Conservation (phyloP, 2,888 invertebrate species). For the Dryomyza anilis region DNA sequence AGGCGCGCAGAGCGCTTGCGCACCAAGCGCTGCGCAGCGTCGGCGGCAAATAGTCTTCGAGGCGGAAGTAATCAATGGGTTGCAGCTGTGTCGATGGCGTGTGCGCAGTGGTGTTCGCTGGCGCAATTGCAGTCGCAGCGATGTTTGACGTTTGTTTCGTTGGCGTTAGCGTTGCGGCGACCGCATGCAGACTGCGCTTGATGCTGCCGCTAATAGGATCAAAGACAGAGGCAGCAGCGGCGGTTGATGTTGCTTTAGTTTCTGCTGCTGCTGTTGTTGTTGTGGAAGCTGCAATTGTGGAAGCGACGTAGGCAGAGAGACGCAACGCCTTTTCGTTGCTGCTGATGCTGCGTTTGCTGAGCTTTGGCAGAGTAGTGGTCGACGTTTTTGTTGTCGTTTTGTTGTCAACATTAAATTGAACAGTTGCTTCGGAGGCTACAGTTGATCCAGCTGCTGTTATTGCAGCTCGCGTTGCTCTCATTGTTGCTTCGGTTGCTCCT, state of each 20-base stretch:
- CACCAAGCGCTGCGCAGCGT: constrained; percentile 66
- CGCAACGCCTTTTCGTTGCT: constrained; percentile 51
- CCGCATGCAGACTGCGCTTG: constrained; percentile 36
- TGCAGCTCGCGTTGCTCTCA: constrained; percentile 17
- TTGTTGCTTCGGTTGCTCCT: constrained; percentile 45
- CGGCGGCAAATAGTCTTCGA: constrained; percentile 83
- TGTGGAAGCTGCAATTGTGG: constrained; percentile 35
- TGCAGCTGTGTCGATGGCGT: not conserved
- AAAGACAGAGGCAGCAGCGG: constrained; percentile 20
- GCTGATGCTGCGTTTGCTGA: constrained; percentile 48
- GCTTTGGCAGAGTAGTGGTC: constrained; percentile 55
- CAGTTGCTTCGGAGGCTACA: constrained; percentile 28
- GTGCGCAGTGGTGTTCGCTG: constrained; percentile 19
- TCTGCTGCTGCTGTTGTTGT: constrained; percentile 13
- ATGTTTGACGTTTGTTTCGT: constrained; percentile 42
- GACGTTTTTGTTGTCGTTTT: constrained; percentile 15
- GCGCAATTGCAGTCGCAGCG: constrained; percentile 37
- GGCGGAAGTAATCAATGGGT: constrained; percentile 73
- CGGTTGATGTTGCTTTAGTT: constrained; percentile 15
- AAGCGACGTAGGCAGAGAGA: constrained; percentile 48
- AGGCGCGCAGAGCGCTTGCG: constrained; percentile 67
- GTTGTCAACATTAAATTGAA: not conserved
- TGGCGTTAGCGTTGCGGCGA: constrained; percentile 40
- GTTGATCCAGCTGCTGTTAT: constrained; percentile 29
- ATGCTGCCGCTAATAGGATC: constrained; percentile 34